phyloP scores from a whole-genome alignment of 2,888 invertebrate genomes.

The Dicyrtoma fusca region DNA sequence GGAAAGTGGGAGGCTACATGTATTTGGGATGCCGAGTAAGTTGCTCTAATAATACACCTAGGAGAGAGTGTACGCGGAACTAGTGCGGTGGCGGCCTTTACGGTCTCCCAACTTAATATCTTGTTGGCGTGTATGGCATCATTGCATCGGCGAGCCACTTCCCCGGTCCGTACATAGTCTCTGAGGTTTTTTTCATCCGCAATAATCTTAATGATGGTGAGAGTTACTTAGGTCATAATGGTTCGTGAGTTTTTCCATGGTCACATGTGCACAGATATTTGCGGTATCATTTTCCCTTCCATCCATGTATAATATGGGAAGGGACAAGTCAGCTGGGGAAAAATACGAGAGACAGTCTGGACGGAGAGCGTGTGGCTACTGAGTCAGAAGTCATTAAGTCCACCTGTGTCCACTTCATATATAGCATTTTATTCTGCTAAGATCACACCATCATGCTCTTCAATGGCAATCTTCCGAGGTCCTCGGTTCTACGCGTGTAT shows the following conservation, averaged over 20 bases:
- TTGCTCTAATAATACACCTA: too few species aligned
- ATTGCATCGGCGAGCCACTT: too few species aligned
- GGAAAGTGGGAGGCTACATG: too few species aligned
- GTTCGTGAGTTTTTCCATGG: conserved; percentile 45
- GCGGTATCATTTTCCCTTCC: conserved; percentile 48
- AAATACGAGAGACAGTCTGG: conserved; percentile 19
- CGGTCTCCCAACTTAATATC: too few species aligned
- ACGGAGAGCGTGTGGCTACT: conserved; percentile 42
- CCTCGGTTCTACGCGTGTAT: background rate
- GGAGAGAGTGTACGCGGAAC: too few species aligned
- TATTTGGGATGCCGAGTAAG: too few species aligned
- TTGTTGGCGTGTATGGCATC: too few species aligned
- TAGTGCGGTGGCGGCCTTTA: too few species aligned
- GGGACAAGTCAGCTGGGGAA: conserved; percentile 35
- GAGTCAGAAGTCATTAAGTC: conserved; percentile 56
- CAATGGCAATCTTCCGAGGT: conserved; percentile 29
- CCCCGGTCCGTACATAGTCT: too few species aligned
- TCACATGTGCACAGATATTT: conserved; percentile 48
- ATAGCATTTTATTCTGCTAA: conserved; percentile 48
- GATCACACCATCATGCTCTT: conserved; percentile 52
- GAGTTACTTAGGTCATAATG: conserved; percentile 54
- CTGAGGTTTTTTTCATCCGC: background rate
- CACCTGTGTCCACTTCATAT: conserved; percentile 55
- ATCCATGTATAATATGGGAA: conserved; percentile 43
- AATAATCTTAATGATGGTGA: conserved; percentile 49